These are phyloP conservation scores for Branchinecta lynchi DNA, from an alignment of 1,140 invertebrate genomes.

Conservation along the genomic window DNA sequence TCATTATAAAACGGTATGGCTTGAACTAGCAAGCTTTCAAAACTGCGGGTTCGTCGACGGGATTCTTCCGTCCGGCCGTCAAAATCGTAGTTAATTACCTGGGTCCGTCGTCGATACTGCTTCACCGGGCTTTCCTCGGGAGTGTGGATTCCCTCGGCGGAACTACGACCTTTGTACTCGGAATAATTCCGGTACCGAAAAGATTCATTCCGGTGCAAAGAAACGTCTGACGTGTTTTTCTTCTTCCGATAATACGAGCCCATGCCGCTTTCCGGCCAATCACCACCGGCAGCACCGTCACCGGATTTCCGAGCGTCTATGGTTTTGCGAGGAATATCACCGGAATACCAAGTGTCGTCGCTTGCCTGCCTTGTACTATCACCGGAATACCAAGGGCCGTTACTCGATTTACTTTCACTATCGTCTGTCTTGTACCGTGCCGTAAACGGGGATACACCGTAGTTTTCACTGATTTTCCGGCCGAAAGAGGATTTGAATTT, in stretches of 20 bases:
- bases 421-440: not conserved
- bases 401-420: not conserved
- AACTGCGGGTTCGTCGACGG: not conserved
- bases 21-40: conserved; percentile 4
- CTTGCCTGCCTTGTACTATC: too few relatives aligned
- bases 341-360: too few relatives aligned
- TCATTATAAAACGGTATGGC: not conserved
- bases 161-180: not conserved
- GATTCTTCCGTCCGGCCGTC: not conserved
- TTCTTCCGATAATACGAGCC: not conserved
- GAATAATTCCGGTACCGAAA: not conserved
- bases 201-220: not conserved
- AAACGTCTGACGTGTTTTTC: not conserved
- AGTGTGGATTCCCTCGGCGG: too few relatives aligned
- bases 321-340: too few relatives aligned
- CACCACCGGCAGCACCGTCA: not conserved
- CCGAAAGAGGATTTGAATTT: not conserved
- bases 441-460: not conserved
- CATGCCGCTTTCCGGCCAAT: not conserved
- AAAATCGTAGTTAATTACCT: not conserved
- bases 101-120: not conserved
- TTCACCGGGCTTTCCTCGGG: not conserved
- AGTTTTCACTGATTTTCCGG: not conserved
- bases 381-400: not conserved
- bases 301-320: too few relatives aligned